These are phyloP conservation scores for Coryphaenoides rupestris DNA, from an alignment of 2,113 vertebrate species.

Conservation along the genomic window DNA sequence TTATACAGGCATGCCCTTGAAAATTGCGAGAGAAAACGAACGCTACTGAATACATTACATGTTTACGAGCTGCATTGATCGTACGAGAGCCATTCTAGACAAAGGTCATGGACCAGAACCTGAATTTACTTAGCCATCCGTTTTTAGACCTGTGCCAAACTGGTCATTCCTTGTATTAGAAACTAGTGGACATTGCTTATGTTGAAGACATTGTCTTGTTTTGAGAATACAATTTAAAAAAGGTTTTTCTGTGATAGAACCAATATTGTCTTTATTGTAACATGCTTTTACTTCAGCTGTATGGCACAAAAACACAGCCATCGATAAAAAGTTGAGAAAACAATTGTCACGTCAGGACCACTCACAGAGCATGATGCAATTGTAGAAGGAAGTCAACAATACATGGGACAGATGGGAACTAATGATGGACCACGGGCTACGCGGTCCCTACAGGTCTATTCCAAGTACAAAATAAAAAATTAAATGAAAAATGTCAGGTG, in stretches of 20 bases:
- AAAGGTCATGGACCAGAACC: neutral
- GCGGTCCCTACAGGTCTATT: conserved; percentile 57
- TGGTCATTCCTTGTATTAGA: no score
- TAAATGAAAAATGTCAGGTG: conserved; percentile 50
- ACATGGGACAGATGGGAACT: conserved; percentile 61
- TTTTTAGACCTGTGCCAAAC: no score
- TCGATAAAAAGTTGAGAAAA: conserved; percentile 79
- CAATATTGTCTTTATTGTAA: conserved; percentile 87
- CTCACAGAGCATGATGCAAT: conserved; percentile 72
- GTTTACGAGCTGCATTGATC: no score
- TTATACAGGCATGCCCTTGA: no score
- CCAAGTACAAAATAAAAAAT: conserved; percentile 69
- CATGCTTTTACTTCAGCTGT: conserved; percentile 83
- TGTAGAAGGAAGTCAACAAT: conserved; percentile 55
- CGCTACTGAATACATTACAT: no score
- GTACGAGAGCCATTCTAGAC: no score
- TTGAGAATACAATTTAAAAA: neutral
- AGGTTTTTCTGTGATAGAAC: conserved; percentile 49
- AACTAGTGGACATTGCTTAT: no score
- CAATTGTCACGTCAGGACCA: conserved; percentile 70
- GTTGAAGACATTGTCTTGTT: neutral
- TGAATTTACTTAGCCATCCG: neutral
- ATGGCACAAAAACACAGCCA: conserved; percentile 94
- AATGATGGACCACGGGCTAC: conserved; percentile 45
- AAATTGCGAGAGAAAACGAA: no score